Conservation (phyloP, 2,888 invertebrate genomes). For the Lordiphosa andalusiaca region DNA sequence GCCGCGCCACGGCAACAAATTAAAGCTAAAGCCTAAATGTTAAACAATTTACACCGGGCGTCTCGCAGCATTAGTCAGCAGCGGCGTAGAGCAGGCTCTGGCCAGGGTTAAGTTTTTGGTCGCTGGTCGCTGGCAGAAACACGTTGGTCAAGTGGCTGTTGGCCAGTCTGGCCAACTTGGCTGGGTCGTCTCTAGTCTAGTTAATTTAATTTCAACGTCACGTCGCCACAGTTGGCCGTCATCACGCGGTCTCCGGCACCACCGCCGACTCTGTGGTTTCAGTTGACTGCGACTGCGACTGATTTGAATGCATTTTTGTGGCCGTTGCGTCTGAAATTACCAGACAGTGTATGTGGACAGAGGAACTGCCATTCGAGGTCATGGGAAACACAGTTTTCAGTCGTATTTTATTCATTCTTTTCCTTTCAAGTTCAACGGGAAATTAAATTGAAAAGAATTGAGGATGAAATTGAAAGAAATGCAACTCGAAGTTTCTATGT, state of each 20-base stretch:
- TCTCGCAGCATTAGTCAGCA: slow-evolving; percentile 53
- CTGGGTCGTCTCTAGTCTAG: slow-evolving; percentile 62
- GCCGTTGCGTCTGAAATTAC: slow-evolving; percentile 67
- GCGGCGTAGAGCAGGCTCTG: slow-evolving; percentile 1
- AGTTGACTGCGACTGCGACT: slow-evolving; percentile 24
- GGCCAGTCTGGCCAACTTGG: slow-evolving; percentile 25
- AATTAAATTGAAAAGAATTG: background rate
- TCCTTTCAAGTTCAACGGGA: slow-evolving; percentile 19
- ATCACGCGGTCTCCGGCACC: slow-evolving; percentile 10
- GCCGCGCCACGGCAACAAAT: slow-evolving; percentile 54
- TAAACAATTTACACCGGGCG: slow-evolving; percentile 69
- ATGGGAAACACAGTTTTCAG: slow-evolving; percentile 70
- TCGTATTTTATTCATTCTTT: slow-evolving; percentile 54
- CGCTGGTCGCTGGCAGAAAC: slow-evolving; percentile 1
- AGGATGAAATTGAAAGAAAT: no score
- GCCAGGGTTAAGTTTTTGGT: slow-evolving; percentile 38
- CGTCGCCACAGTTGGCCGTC: slow-evolving; percentile 54
- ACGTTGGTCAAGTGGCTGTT: slow-evolving; percentile 57
- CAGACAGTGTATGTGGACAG: slow-evolving; percentile 16
- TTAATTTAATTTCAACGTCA: slow-evolving; percentile 77
- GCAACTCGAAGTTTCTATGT: no score
- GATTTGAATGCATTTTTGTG: slow-evolving; percentile 57
- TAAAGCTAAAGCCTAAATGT: slow-evolving; percentile 69
- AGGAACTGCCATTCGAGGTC: slow-evolving; percentile 72
- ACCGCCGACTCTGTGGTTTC: background rate